Base-by-base conservation (phyloP, 2,888 invertebrate genomes). In the Drosophila niveifrons region DNA sequence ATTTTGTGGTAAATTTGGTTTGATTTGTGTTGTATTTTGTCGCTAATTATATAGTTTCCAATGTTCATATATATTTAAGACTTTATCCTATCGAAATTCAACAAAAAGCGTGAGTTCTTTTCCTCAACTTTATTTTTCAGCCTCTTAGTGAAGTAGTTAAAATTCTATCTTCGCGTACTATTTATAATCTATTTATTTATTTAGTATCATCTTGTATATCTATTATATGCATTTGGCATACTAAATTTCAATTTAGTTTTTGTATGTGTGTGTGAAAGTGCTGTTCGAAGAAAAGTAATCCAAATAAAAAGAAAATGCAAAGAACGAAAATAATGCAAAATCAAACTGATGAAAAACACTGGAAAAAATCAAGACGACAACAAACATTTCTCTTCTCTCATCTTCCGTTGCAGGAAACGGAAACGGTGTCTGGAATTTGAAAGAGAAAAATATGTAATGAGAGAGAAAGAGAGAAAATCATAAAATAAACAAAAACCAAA, bases 371-470 rank as follows among this genome's bases (percentile, higher is more conserved):
- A 66, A 66, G 31, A 63, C 65, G 65, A 83, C 83, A 77, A 83
- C 72, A 86, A 83, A 82, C 80, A 23, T 75, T 89, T 87, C 71
- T 87, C 85, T 89, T 82, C 80, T 90, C 79, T 84, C 85, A 90
- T 88, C 75, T 90, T 88, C 90, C 89, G 82, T 90, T 90, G 70
- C 90, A 90, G 90, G 87, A 76, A 75, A 80, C 67, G 78, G 70
- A 75, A 78, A 80, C 67, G 78, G 67, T 61, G 62, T 57, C 66
- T 57, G 67, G 47, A 57, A 56, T 51, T 68, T 69, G 61, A 71
- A 64, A 61, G 56, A 75, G 58, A 77, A 44, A 51, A 31, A 55
- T 44, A 50, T 62, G n/a, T n/a, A 36, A 64, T 28, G 11, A 74
- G 44, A 66, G 46, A 57, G 53, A 66, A 18, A 65, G 29, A 65